phyloP scores from a whole-genome alignment of 2,888 invertebrate species.

The Drosophila affinis region DNA sequence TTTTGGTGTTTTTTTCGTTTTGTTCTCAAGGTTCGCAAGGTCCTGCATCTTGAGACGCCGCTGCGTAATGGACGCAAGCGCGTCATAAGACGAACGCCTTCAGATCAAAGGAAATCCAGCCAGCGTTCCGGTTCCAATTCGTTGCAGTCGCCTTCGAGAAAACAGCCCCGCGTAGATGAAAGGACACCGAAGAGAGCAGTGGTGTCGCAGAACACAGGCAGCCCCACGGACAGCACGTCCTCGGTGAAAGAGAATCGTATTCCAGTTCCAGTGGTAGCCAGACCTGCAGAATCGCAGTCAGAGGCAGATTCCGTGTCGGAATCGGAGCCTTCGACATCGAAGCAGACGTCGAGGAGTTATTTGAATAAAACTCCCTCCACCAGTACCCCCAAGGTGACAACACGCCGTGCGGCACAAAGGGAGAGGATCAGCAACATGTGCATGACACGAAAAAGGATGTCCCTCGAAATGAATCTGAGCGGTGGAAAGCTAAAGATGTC shows the following conservation, averaged over 20 bases:
- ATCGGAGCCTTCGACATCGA: conserved; percentile 7
- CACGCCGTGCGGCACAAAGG: conserved; percentile 70
- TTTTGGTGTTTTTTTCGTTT: conserved; percentile 24
- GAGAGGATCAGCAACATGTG: conserved; percentile 58
- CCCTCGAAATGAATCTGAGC: conserved; percentile 68
- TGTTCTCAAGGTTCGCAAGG: conserved; percentile 44
- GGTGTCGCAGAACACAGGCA: conserved; percentile 35
- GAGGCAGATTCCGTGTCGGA: conserved; percentile 2
- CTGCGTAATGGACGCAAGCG: conserved; percentile 77
- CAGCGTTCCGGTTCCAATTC: conserved; percentile 17
- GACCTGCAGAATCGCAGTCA: conserved; percentile 8
- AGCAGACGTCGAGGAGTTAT: not conserved
- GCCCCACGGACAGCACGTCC: conserved; percentile 67
- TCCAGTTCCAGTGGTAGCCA: conserved; percentile 40
- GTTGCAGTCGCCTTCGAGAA: conserved; percentile 62
- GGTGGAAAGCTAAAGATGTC: conserved; percentile 50
- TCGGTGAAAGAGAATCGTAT: conserved; percentile 62
- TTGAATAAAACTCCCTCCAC: not conserved
- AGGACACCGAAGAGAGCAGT: conserved; percentile 18
- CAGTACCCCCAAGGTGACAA: conserved; percentile 53
- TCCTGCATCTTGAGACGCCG: conserved; percentile 66
- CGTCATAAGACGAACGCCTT: conserved; percentile 59
- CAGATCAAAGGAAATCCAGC: conserved; percentile 22
- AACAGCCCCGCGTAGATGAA: conserved; percentile 65
- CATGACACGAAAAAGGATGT: conserved; percentile 78